Conservation (phyloP, 2,113 vertebrate species). For the Nibea coibor region DNA sequence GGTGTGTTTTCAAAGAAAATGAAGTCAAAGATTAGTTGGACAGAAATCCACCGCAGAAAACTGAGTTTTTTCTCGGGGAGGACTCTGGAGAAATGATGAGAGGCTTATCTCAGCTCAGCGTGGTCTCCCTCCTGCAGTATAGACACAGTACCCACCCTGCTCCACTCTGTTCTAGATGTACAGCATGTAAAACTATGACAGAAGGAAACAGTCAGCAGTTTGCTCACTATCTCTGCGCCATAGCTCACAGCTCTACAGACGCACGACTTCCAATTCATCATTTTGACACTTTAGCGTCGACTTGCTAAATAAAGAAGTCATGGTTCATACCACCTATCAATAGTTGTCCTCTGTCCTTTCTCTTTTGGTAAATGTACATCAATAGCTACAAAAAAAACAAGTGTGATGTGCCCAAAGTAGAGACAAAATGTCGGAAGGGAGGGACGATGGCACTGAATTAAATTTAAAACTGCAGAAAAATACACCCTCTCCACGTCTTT, state of each 20-base stretch:
- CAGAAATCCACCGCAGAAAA: constrained; percentile 26
- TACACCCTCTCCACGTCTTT: background rate
- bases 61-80: constrained; percentile 24
- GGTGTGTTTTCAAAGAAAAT: constrained; percentile 13
- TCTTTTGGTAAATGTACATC: constrained; percentile 21
- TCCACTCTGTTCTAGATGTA: constrained; percentile 42
- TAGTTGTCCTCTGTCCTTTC: constrained; percentile 17
- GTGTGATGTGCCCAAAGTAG: background rate
- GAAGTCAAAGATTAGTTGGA: constrained; percentile 2
- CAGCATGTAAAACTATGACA: constrained; percentile 55
- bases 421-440: constrained; percentile 14
- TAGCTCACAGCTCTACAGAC: constrained; percentile 48
- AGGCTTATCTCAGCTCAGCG: constrained; percentile 60
- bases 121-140: constrained; percentile 30
- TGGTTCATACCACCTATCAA: constrained; percentile 50
- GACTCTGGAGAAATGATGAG: constrained; percentile 40
- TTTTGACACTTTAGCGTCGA: constrained; percentile 51
- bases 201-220: constrained; percentile 72
- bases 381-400: constrained; percentile 10
- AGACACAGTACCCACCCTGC: constrained; percentile 42
- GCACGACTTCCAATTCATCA: constrained; percentile 53
- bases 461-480: constrained; percentile 47
- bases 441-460: constrained; percentile 25
- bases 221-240: constrained; percentile 52
- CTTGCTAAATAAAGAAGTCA: constrained; percentile 65